Base-by-base conservation (phyloP, 64 coral and sea anemone species). In the Dendrophyllia cribrosa region DNA sequence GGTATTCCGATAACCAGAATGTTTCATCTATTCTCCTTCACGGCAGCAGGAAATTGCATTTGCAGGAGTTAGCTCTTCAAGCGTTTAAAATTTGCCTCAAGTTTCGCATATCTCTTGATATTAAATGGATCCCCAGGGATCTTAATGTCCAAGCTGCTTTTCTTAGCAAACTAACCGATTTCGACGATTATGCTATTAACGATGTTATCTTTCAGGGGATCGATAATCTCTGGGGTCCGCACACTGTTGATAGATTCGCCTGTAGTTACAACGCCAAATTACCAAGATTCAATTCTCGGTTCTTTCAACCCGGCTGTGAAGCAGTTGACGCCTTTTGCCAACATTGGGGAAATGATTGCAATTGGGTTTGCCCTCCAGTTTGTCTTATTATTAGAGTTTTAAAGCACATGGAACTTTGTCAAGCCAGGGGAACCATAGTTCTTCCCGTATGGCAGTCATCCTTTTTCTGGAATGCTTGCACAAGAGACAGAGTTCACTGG, bases 241-340 rank as follows among this genome's bases (percentile, higher is more conserved):
- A 90, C 43, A 90, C 88, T 15, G 74, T 94, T 20, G 87, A 94
- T 67, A 74, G 52, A 24, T 93, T 93, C 60, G 83, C 72, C 2
- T 93, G 91, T 80, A 59, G 43, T 80, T 93, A 94, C 13, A 89
- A 89, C 76, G 46, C 43, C 8, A 94, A 94, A 23, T 55, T 89
- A 13, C 9, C 43, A 6, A 72, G 92, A 89, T 94, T 94, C 46
- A 94, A 94, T 25, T 85, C 87, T 19, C 78, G 69, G 72, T 89
- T 75, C 55, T 89, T 76, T 84, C 92, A 94, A 43, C 86, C 78
- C 0, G 78, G 87, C 58, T 72, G 78, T 48, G 78, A 76, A 12
- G 92, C 77, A 16, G 87, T 94, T 0, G 78, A 94, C 48, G 92
- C 86, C 6, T 81, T 93, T 58, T 22, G 7, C 34, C 91, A 93